Evolutionary conservation across 2,113 vertebrate genomes (phyloP).

Genomic region (Hippoglossus stenolepis): DNA sequence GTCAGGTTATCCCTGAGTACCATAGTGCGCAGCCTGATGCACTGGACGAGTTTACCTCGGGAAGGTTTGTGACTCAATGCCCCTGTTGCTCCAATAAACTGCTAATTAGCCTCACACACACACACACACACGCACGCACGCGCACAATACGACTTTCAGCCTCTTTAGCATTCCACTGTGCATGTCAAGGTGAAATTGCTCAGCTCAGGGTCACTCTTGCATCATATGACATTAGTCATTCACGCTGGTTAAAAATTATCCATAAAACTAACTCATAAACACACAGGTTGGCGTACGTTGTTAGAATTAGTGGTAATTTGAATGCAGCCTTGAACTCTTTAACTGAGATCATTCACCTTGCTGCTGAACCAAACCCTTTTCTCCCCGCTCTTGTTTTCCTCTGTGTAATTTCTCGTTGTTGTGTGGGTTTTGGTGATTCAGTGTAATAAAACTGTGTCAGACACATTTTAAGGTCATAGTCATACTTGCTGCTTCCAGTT

Average conservation of each 20-base stretch:
- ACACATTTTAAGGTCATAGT: constrained; percentile 14
- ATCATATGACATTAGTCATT: constrained; percentile 29
- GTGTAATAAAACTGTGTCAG: too few species aligned
- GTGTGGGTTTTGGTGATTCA: background rate
- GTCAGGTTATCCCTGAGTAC: constrained; percentile 8
- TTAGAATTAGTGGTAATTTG: background rate
- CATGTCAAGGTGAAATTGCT: constrained; percentile 58
- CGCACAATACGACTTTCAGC: constrained; percentile 11
- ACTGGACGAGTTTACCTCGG: constrained; percentile 32
- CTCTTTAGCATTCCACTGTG: constrained; percentile 40
- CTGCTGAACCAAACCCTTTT: background rate
- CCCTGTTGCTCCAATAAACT: constrained; percentile 54
- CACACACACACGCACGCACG: constrained; percentile 31
- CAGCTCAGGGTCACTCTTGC: constrained; percentile 25
- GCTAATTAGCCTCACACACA: constrained; percentile 58
- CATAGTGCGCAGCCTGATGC: constrained; percentile 44
- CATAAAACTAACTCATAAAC: background rate
- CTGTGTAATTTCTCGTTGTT: background rate
- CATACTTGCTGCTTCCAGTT: background rate
- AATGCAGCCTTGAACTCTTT: constrained; percentile 1
- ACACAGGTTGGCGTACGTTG: background rate
- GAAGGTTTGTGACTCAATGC: constrained; percentile 56
- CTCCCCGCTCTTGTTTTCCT: constrained; percentile 3
- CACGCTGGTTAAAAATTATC: constrained; percentile 63
- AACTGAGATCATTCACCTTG: constrained; percentile 1